phyloP scores from a whole-genome alignment of 1,140 invertebrate genomes.

The Drosophila prosaltans region DNA sequence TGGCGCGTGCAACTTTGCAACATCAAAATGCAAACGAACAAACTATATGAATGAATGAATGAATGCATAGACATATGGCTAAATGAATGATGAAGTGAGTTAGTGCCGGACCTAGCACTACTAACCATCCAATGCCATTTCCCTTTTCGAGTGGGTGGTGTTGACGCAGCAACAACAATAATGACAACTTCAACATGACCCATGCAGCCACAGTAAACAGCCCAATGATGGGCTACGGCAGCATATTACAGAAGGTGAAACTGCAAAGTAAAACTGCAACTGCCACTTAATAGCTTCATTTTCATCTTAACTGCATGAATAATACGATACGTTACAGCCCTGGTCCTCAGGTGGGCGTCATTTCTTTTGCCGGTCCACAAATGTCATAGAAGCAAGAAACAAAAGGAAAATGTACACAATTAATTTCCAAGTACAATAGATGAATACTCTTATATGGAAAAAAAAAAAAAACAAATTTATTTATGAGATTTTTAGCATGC shows the following conservation, averaged over 20 bases:
- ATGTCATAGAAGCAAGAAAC: too few species aligned
- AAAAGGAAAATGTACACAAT: too few species aligned
- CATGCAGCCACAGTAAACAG: background rate
- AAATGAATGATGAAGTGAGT: slow-evolving; percentile 52
- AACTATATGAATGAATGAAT: slow-evolving; percentile 67
- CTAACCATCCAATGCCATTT: slow-evolving; percentile 44
- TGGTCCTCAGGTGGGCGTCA: slow-evolving; percentile 48
- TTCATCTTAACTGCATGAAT: slow-evolving; percentile 27
- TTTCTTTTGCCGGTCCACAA: slow-evolving; percentile 20
- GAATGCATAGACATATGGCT: slow-evolving; percentile 39
- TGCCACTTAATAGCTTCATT: slow-evolving; percentile 74
- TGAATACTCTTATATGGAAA: too few species aligned
- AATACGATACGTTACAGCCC: background rate
- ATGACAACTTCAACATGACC: slow-evolving; percentile 17
- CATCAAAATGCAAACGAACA: slow-evolving; percentile 67
- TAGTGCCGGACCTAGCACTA: slow-evolving; percentile 59
- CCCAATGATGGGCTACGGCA: slow-evolving; percentile 29
- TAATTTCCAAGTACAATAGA: too few species aligned
- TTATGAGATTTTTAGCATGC: too few species aligned
- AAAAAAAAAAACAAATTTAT: too few species aligned
- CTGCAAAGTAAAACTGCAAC: slow-evolving; percentile 64
- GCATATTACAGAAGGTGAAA: slow-evolving; percentile 45
- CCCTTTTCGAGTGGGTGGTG: slow-evolving; percentile 60
- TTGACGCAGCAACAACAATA: slow-evolving; percentile 45
- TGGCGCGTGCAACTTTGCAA: slow-evolving; percentile 69